Evolutionary conservation across 2,113 vertebrate species (phyloP).

Genomic region (Naja naja): DNA sequence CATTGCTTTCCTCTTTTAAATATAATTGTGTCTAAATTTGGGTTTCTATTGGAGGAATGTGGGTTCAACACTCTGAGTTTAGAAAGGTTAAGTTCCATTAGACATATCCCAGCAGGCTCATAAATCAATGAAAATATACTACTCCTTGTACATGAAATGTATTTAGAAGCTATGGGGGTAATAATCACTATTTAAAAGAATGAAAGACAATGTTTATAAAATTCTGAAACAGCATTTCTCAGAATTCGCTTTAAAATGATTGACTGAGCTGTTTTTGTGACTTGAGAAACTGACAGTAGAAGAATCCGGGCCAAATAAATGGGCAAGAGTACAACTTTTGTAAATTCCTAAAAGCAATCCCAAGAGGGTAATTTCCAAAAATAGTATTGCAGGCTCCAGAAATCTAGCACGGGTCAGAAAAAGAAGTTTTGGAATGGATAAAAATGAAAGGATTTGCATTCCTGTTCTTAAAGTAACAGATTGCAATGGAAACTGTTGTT

Average conservation of each 20-base stretch:
- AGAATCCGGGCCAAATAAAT: conserved; percentile 27
- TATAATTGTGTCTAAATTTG: neutral
- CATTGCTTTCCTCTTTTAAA: neutral
- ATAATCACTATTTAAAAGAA: neutral
- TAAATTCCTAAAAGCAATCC: conserved; percentile 29
- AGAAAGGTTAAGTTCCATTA: neutral
- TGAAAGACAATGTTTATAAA: neutral
- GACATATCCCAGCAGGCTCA: neutral
- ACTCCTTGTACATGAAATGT: neutral
- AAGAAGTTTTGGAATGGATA: conserved; percentile 15
- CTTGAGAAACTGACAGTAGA: conserved; percentile 43
- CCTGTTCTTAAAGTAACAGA: neutral
- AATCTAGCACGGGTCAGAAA: conserved; percentile 38
- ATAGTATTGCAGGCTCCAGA: conserved; percentile 11
- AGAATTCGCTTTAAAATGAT: neutral
- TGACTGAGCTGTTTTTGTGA: neutral
- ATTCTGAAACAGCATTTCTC: neutral
- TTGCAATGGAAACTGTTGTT: neutral
- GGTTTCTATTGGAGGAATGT: neutral
- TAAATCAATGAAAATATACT: neutral
- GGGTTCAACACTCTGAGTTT: neutral
- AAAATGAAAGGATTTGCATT: conserved; percentile 19
- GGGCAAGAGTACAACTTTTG: conserved; percentile 29
- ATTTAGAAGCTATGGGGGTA: neutral
- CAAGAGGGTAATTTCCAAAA: conserved; percentile 48